Conservation (phyloP, 2,888 invertebrate species). For the Aproaerema taeniolella region DNA sequence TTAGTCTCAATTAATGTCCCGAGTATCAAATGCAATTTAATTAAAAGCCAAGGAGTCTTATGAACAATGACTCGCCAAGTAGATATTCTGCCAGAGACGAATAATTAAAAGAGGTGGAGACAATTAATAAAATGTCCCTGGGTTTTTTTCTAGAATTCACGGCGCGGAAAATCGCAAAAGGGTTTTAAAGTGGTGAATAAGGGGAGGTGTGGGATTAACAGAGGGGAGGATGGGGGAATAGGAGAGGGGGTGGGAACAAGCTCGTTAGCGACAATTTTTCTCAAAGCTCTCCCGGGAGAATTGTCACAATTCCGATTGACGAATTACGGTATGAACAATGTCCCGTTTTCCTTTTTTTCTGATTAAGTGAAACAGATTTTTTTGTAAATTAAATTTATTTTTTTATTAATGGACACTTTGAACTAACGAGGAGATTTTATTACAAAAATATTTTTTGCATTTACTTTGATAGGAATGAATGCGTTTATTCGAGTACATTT, state of each 20-base stretch:
- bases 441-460: neutral
- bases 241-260: slow-evolving; percentile 39
- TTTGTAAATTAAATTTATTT: neutral
- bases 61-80: neutral
- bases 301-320: slow-evolving; percentile 73
- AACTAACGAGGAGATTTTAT: too few relatives aligned
- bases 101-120: slow-evolving; percentile 50
- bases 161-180: slow-evolving; percentile 67
- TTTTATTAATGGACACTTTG: too few relatives aligned
- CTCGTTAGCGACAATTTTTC: slow-evolving; percentile 76
- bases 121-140: slow-evolving; percentile 48
- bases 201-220: slow-evolving; percentile 55
- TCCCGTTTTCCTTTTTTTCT: slow-evolving; percentile 36
- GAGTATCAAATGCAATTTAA: neutral
- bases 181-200: slow-evolving; percentile 71
- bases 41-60: neutral
- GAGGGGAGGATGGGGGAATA: slow-evolving; percentile 32
- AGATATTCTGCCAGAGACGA: slow-evolving; percentile 21
- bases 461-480: neutral
- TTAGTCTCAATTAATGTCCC: neutral
- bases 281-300: slow-evolving; percentile 68
- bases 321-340: slow-evolving; percentile 63
- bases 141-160: slow-evolving; percentile 59
- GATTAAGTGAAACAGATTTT: slow-evolving; percentile 46
- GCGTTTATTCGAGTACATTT: neutral